A percentile compares a stretch with the other conserved stretches of the same genome.
Conservation (phyloP, 2,113 vertebrate genomes). For the Gallinago jamesoni region DNA sequence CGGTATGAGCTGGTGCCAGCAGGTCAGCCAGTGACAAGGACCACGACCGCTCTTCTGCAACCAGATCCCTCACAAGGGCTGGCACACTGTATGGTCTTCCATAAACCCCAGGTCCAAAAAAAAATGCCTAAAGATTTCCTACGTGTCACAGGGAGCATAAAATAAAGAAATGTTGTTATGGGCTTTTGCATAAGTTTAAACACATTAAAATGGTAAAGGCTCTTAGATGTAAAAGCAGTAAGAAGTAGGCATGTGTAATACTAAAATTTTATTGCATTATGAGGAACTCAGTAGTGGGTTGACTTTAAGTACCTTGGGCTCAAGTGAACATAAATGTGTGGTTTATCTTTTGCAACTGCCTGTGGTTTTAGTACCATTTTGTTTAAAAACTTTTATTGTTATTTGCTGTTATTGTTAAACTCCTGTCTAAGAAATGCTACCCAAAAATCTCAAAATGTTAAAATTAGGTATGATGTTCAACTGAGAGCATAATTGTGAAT, state of each 20-base stretch:
- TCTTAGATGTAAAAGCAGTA: background rate
- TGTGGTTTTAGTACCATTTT: background rate
- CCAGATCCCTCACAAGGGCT: background rate
- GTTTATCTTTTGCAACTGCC: conserved; percentile 10
- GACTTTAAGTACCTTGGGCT: background rate
- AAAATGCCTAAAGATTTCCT: background rate
- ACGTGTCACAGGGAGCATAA: background rate
- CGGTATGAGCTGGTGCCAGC: background rate
- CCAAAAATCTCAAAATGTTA: background rate
- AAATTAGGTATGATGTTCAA: background rate
- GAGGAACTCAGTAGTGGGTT: conserved; percentile 1
- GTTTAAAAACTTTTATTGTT: background rate
- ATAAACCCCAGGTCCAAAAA: background rate
- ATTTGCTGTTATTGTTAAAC: background rate
- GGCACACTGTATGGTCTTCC: background rate
- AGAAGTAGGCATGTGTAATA: background rate
- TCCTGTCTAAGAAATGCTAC: background rate
- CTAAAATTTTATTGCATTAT: conserved; percentile 8
- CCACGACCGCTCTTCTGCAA: background rate
- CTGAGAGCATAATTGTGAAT: background rate
- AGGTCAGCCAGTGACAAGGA: background rate
- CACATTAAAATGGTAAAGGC: background rate
- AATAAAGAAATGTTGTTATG: background rate
- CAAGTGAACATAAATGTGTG: background rate
- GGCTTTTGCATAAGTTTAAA: background rate